Evolutionary conservation across 2,113 vertebrate species (phyloP), one percentile per base, ranked within the genome.

Genomic region (Tupaia tana): DNA sequence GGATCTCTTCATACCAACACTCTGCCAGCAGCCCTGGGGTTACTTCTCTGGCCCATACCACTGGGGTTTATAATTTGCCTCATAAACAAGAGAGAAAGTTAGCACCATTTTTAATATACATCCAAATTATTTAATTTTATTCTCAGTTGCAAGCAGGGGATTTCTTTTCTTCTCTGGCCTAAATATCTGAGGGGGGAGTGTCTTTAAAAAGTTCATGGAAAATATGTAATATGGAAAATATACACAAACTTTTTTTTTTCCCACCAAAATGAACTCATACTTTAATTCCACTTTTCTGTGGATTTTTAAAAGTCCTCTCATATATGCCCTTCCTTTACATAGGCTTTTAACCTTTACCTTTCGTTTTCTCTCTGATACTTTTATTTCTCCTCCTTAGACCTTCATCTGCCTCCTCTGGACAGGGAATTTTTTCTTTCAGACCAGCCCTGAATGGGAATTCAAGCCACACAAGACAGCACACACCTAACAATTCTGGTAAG

Each of bases 401-500:
- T 87, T 94, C 97, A 90, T 79, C 97, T 92, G 95, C 92, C 61
- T 96, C 96, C 15, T 97, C 93, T 13, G 95, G 91, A 90, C 95
- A 92, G 43, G 96, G 90, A 13, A 61, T 85, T 90, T 96, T 97
- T 84, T 31, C 78, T 83, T 93, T 95, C 29, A 91, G 96, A 90
- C 80, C 95, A 88, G 77, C 78, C 59, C 56, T 95, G 83, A 97
- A 66, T 93, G 89, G 86, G 11, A 73, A 97, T 84, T 94, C 67
- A 31, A 69, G 64, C 31, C 93, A 96, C 43, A 79, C 59, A 91
- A 69, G 95, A 94, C 52, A 93, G 63, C 80, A 96, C 25, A 96
- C 96, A 1, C 91, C 97, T 16, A 95, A 52, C 27, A 87, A 86
- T 93, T 95, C 88, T 86, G 97, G 97, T 98, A 86, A 96, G 96